Evolutionary conservation across 2,797 vertebrate species (phyloP).

Genomic region (Hylomyscus alleni): DNA sequence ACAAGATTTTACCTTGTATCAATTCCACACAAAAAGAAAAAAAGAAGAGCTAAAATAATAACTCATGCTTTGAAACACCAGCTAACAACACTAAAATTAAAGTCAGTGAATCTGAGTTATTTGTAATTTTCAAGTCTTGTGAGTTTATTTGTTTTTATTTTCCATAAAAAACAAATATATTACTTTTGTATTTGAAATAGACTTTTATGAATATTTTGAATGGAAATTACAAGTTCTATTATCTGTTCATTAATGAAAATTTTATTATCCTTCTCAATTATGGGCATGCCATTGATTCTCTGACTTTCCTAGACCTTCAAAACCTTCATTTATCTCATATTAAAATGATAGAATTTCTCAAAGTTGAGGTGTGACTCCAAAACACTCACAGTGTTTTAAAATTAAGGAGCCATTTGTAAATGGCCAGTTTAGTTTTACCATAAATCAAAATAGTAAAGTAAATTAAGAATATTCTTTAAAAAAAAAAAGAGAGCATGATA

Average conservation of each 20-base stretch:
- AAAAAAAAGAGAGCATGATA: background rate
- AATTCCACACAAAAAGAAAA: slow-evolving; percentile 11
- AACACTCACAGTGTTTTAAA: slow-evolving; percentile 46
- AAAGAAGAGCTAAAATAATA: slow-evolving; percentile 30
- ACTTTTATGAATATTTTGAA: slow-evolving; percentile 66
- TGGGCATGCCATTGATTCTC: slow-evolving; percentile 52
- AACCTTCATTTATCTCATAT: slow-evolving; percentile 38
- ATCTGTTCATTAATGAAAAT: slow-evolving; percentile 42
- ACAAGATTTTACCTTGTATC: background rate
- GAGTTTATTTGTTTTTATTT: slow-evolving; percentile 63
- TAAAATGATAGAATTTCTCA: slow-evolving; percentile 63
- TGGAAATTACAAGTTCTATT: slow-evolving; percentile 57
- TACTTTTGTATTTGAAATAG: slow-evolving; percentile 60
- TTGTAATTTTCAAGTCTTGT: slow-evolving; percentile 45
- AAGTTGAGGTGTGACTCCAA: slow-evolving; percentile 20
- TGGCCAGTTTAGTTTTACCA: slow-evolving; percentile 29
- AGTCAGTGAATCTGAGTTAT: slow-evolving; percentile 14
- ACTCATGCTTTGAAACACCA: slow-evolving; percentile 60
- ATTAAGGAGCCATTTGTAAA: slow-evolving; percentile 56
- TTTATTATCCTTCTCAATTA: slow-evolving; percentile 62
- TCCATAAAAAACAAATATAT: slow-evolving; percentile 47
- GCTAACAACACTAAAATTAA: slow-evolving; percentile 40
- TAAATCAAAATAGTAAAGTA: slow-evolving; percentile 13
- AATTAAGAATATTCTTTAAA: slow-evolving; percentile 8
- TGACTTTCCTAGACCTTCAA: slow-evolving; percentile 52